Evolutionary conservation across 2,888 invertebrate genomes (phyloP), one percentile per base, ranked within the genome.

Genomic region (Drosophila neutralis): DNA sequence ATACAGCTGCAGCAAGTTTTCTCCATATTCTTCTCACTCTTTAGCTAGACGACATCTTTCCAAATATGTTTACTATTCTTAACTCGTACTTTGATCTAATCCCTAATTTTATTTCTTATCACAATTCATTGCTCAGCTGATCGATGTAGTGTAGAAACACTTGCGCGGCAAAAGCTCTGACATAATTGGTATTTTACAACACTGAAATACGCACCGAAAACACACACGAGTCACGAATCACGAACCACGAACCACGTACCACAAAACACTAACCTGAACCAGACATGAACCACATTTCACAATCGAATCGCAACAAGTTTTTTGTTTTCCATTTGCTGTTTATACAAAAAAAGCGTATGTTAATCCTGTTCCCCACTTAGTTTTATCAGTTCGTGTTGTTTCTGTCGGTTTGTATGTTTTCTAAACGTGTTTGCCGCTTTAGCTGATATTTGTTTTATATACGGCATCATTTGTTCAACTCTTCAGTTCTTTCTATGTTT

Each of bases 141-240:
- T 70, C 57, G 67, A 64, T 60, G 60, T 78, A 80, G 77, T 76
- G 33, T 36, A 69, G 36, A 54, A 59, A 57, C 78, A 77, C 67
- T 65, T 73, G 68, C 67, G 67, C 66, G 53, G 56, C 68, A 74
- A 70, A 71, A 75, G 82, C 82, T 90, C 78, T 83, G 80, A 85
- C 76, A 89, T 90, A 90, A 87, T 87, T 90, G 90, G 87, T 90
- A 87, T 87, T 90, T 81, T 70, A 76, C 69, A 63, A 73, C 76
- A 80, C 63, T 62, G 64, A 70, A 70, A 79, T 52, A 79, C 54
- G 53, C 45, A 71, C 35, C 33, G 38, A 58, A 53, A 57, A 59
- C 62, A 60, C n/a, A 45, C 82, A 52, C 36, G 48, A 45, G 45
- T 53, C 65, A 57, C 49, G n/a, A 52, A 11, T 40, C 54, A 76